A percentile compares a stretch with the other conserved stretches of the same genome.
Conservation (phyloP, 2,113 vertebrate genomes). For the Apaloderma vittatum region DNA sequence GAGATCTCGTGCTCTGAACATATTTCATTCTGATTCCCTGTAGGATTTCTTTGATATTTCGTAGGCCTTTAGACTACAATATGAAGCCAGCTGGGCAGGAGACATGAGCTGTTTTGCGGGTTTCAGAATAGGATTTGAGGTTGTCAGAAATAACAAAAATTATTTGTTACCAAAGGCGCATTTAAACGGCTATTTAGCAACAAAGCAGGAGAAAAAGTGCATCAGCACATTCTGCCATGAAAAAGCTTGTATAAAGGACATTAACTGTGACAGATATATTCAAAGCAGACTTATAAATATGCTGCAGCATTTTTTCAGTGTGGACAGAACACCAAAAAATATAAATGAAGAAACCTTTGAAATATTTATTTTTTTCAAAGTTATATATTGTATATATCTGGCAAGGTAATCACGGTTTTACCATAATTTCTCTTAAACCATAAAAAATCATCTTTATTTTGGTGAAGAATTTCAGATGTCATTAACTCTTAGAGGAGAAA, state of each 20-base stretch:
- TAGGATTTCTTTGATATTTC: conserved; percentile 27
- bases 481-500: not conserved
- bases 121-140: not conserved
- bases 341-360: not conserved
- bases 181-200: not conserved
- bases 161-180: not conserved
- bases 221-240: not conserved
- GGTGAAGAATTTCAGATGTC: conserved; percentile 3
- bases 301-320: not conserved
- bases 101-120: not conserved
- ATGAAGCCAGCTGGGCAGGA: not conserved
- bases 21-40: not conserved
- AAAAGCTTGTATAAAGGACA: not conserved
- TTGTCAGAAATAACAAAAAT: not conserved
- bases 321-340: not conserved
- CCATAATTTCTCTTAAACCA: conserved; percentile 11
- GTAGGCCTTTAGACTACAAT: not conserved
- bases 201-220: not conserved
- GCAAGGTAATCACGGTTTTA: not conserved
- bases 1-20: not conserved
- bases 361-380: conserved; percentile 42
- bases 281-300: conserved; percentile 1
- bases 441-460: conserved; percentile 4
- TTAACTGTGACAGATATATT: not conserved
- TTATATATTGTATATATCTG: not conserved